Base-by-base conservation (phyloP, 2,888 invertebrate species). In the Mesochorus sp. region DNA sequence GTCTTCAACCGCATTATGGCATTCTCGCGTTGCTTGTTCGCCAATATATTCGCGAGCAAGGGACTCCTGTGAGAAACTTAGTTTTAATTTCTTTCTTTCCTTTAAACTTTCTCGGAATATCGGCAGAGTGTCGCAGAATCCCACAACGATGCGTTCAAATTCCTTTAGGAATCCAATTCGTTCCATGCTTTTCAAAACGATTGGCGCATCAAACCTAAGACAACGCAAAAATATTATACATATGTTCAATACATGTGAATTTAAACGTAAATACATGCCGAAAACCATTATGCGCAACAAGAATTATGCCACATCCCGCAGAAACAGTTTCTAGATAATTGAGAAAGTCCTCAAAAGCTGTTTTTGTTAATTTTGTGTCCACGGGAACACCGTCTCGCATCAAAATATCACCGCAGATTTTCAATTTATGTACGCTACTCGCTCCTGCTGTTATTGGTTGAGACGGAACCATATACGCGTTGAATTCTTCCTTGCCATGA, bases 201-300 rank as follows among this genome's bases (percentile, higher is more conserved):
- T 3, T 24, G 70, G 70, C 5, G 70, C 37, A 59, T 70, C 70
- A 21, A 70, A 57, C 42, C 70, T 70, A 68, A 19, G 26, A 8
- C 17, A 31, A n/a, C 21, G n/a, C n/a, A 6, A 37, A 37, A 37
- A 37, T n/a, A 10, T n/a, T n/a, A n/a, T n/a, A n/a, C n/a, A n/a
- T n/a, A n/a, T n/a, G n/a, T n/a, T n/a, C n/a, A n/a, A n/a, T n/a
- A n/a, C n/a, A 37, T 37, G 10, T n/a, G 0, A n/a, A 37, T 37
- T 10, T 8, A 37, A 37, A 37, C 8, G n/a, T 37, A 37, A 55
- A 55, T n/a, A 55, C 10, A 19, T 55, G 34, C 55, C 34, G 31
- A 34, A 55, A 55, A 6, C 55, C 31, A 55, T 55, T 55, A 19
- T 34, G 49, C 21, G 24, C 49, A 2, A 26, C 34, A 31, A 55